phyloP scores from a whole-genome alignment of 1,140 invertebrate genomes.

The Megalopta genalis region DNA sequence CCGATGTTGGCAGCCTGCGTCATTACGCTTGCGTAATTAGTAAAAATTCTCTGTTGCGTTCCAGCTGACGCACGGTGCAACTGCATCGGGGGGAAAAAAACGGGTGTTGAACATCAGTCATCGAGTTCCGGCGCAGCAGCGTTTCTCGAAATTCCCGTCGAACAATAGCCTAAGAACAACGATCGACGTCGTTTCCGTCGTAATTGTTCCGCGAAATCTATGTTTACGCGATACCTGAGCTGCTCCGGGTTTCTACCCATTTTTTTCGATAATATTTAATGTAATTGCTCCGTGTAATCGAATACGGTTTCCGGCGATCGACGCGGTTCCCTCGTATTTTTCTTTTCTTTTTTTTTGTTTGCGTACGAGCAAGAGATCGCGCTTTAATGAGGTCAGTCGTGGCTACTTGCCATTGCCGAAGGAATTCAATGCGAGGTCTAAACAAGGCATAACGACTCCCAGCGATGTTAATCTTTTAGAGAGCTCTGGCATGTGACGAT shows the following conservation, averaged over 20 bases:
- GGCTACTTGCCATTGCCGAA: no score
- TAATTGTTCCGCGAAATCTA: not conserved
- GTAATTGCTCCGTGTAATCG: no score
- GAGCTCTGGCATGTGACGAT: not conserved
- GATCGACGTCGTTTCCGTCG: no score
- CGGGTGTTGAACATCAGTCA: not conserved
- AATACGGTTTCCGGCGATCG: no score
- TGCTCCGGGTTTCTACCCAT: no score
- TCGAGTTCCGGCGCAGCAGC: not conserved
- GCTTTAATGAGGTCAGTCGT: not conserved
- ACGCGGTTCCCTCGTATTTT: not conserved
- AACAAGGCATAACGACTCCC: not conserved
- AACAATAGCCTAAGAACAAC: not conserved
- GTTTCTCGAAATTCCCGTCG: not conserved
- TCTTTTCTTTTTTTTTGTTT: not conserved
- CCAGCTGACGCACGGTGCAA: constrained; percentile 10
- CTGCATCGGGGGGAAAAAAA: not conserved
- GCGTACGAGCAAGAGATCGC: not conserved
- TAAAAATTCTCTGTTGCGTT: constrained; percentile 10
- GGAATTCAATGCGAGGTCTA: not conserved
- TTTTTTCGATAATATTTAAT: no score
- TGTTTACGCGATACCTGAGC: no score
- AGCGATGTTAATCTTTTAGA: not conserved
- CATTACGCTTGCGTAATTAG: constrained; percentile 30
- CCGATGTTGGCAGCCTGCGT: not conserved